Percentiles rank a stretch among this genome's conserved stretches.
Evolutionary conservation across 2,888 invertebrate genomes (phyloP).

Genomic region (Ceratothoa steindachneri): DNA sequence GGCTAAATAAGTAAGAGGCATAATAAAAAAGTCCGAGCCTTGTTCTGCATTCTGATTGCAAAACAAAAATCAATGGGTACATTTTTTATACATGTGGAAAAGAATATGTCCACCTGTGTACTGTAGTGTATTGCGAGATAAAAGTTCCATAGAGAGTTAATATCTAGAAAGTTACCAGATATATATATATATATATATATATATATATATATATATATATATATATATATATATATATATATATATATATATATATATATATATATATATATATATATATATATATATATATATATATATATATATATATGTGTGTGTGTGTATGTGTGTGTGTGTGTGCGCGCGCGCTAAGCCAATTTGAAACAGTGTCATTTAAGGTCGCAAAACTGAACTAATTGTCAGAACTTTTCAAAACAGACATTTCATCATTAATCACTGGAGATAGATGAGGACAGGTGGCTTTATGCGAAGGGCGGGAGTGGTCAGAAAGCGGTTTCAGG

Average conservation of each 20-base stretch:
- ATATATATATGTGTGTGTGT: constrained; percentile 1
- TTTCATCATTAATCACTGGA: background rate
- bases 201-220: constrained; percentile 1
- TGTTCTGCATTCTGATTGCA: too few relatives aligned
- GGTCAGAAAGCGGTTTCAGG: background rate
- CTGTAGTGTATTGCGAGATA: too few relatives aligned
- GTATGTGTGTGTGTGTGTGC: constrained; percentile 5
- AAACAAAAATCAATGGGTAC: too few relatives aligned
- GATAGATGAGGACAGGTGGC: background rate
- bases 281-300: constrained; percentile 3
- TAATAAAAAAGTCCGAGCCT: too few relatives aligned
- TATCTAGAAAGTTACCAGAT: too few relatives aligned
- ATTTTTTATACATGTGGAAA: too few relatives aligned
- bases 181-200: background rate
- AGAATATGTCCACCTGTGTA: too few relatives aligned
- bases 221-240: background rate
- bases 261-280: constrained; percentile 2
- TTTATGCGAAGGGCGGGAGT: background rate
- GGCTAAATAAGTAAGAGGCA: too few relatives aligned
- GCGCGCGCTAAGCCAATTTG: too few relatives aligned
- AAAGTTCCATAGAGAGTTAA: too few relatives aligned
- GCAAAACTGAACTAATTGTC: background rate
- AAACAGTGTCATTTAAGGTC: background rate
- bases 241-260: background rate
- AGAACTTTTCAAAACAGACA: background rate